Base-by-base conservation (phyloP, 1,140 invertebrate species). In the Dendroctonus valens region DNA sequence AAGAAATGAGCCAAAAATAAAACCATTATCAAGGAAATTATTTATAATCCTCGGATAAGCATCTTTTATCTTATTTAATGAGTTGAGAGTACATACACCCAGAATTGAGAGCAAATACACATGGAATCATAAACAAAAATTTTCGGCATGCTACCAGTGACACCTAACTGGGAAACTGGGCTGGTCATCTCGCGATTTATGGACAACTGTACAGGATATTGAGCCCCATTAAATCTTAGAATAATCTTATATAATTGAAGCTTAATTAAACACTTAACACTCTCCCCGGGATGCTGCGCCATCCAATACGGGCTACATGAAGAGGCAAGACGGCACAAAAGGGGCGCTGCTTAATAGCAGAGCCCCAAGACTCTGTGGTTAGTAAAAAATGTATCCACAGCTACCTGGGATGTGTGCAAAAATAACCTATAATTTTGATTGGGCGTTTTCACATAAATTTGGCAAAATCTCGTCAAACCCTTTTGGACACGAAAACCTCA, bases 381-480 rank as follows among this genome's bases (percentile, higher is more conserved):
- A 48, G 14, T 48, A 48, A 48, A 48, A 52, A 52, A 52, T 14
- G 50, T 52, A 15, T n/a, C 9, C n/a, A 26, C 50, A 52, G 50
- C n/a, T 26, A 9, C n/a, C 26, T 52, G 39, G 37, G 58, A 53
- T 8, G 15, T 67, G 65, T 67, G 65, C 57, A 67, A 67, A 67
- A 67, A 67, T 67, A 67, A 67, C 65, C 65, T 67, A 53, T n/a
- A 67, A 67, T 12, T 58, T 65, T 44, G 7, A n/a, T 11, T 14
- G 46, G 51, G 51, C 61, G 51, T 64, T 64, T 64, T 55, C 61
- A 7, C 37, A 51, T 40, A 59, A 65, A 51, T 15, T 9, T 14
- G n/a, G 15, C 8, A 37, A 40, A 41, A 59, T 51, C 41, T 26
- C 12, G 40, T 6, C 7, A 57, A 65, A 65, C 46, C 9, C 42